Percentiles rank a stretch among this genome's conserved stretches.
These are phyloP conservation scores for Beris chalybata DNA, from an alignment of 2,888 invertebrate genomes.

Conservation along the genomic window DNA sequence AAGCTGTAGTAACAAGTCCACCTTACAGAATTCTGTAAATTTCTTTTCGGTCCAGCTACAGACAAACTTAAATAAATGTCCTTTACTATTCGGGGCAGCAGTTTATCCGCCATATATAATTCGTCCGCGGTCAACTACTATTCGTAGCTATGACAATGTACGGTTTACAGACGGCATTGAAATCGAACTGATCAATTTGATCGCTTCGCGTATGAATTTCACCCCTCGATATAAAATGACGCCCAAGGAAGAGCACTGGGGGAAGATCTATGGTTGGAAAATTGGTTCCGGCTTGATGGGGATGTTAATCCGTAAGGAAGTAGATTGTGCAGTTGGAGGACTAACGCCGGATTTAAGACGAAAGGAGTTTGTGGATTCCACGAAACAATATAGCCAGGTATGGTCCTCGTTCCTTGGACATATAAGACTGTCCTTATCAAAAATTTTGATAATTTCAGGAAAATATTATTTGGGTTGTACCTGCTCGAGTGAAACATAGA, in stretches of 20 bases:
- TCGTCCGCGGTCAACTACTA: too few relatives aligned
- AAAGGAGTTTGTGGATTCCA: not conserved
- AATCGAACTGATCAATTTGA: not conserved
- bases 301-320: not conserved
- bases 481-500: too few relatives aligned
- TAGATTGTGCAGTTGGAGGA: not conserved
- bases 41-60: too few relatives aligned
- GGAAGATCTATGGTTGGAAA: not conserved
- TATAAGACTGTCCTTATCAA: too few relatives aligned
- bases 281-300: not conserved
- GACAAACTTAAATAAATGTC: too few relatives aligned
- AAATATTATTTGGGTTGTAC: too few relatives aligned
- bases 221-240: not conserved
- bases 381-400: not conserved
- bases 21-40: too few relatives aligned
- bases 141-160: not conserved
- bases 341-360: not conserved
- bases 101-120: too few relatives aligned
- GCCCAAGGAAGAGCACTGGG: not conserved
- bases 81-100: too few relatives aligned
- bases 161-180: not conserved
- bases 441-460: too few relatives aligned
- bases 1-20: too few relatives aligned
- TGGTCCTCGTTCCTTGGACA: not conserved
- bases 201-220: not conserved